Conservation (phyloP, 2,888 invertebrate genomes). For the Embidobia sp. region DNA sequence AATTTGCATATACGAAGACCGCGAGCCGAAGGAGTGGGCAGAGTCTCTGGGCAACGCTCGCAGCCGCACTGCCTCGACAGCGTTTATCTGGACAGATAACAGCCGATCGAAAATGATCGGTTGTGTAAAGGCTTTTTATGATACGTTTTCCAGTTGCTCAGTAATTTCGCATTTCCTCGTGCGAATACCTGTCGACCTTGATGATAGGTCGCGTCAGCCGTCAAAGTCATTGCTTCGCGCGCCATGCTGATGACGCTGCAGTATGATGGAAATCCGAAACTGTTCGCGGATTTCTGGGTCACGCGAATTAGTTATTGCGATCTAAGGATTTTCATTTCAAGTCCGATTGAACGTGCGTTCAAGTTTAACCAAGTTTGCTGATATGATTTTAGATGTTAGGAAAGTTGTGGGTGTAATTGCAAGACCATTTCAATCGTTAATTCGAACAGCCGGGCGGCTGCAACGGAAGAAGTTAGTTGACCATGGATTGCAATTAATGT, state of each 20-base stretch:
- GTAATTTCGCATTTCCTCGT: slow-evolving; percentile 68
- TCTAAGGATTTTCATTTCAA: too few species aligned
- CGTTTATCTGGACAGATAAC: slow-evolving; percentile 40
- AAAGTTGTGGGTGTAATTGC: too few species aligned
- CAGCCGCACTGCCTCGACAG: slow-evolving; percentile 17
- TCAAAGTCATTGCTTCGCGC: slow-evolving; percentile 21
- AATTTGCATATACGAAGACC: slow-evolving; percentile 56
- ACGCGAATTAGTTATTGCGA: too few species aligned
- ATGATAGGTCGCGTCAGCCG: slow-evolving; percentile 37
- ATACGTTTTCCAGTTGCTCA: slow-evolving; percentile 44
- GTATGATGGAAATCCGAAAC: slow-evolving; percentile 16
- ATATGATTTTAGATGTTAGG: too few species aligned
- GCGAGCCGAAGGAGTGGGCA: slow-evolving; percentile 9
- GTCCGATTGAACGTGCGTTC: too few species aligned
- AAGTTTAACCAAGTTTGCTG: too few species aligned
- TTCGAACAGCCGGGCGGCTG: too few species aligned
- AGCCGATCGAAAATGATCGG: slow-evolving; percentile 43
- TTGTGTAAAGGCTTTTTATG: slow-evolving; percentile 60
- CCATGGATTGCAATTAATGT: too few species aligned
- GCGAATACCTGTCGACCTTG: slow-evolving; percentile 69
- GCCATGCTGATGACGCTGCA: slow-evolving; percentile 27
- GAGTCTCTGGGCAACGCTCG: slow-evolving; percentile 10
- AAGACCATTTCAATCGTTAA: too few species aligned
- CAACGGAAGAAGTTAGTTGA: too few species aligned
- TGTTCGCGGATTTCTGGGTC: background rate